Evolutionary conservation across 2,797 vertebrate genomes (phyloP), one percentile per base, ranked within the genome.

Genomic region (Microctenopoma steveboyesi): DNA sequence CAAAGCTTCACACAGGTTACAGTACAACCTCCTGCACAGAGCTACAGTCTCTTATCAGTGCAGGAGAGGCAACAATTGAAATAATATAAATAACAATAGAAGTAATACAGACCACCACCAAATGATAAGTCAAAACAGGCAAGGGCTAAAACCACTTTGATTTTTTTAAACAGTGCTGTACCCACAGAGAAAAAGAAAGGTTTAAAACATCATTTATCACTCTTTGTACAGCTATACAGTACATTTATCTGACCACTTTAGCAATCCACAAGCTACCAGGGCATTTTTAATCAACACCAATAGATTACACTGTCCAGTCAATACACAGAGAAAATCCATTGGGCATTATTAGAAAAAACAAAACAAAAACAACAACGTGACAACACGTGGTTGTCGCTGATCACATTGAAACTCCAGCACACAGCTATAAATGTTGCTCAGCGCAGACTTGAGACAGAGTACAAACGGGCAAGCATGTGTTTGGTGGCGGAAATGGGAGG

Each of bases 1-100:
- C 96, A 96, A 97, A 98, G 95, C 94, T 97, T 98, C 97, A 98
- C 97, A 97, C 96, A 95, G 95, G 95, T 96, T 97, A 98, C 96
- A 96, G 95, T 96, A 97, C 95, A 90, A 95, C 74, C 92, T 92
- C 86, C 85, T 87, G 93, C 89, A 83, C 95, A 94, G 94, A 95
- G 87, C 88, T 92, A 82, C 89, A 93, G 95, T 95, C 95, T 95
- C 76, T 89, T 88, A 86, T 89, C 90, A 62, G 91, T 87, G 94
- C 93, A 93, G 90, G 87, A 92, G 88, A 92, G 91, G 90, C 92
- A 92, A 93, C 92, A 86, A 91, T 82, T 80, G 81, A 92, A 93
- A 93, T 90, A 64, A 93, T 88, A 92, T 90, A 87, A 91, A 92
- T 91, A 92, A 93, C 91, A 92, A 91, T 85, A 89, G 89, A 92